Evolutionary conservation across 2,797 vertebrate species (phyloP).

Genomic region (Enteromius radiatus): DNA sequence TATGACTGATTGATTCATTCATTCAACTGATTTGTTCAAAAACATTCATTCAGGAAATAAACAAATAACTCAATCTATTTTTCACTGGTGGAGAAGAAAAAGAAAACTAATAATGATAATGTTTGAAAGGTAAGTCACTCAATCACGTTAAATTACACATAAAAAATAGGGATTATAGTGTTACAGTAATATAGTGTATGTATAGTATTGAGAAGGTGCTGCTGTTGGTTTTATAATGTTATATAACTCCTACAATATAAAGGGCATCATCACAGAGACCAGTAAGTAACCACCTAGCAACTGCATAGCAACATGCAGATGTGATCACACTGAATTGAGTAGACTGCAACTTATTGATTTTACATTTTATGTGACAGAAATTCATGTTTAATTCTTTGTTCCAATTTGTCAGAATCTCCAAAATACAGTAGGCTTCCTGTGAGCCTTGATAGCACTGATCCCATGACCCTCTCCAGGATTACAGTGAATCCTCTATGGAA

Average conservation of each 20-base stretch:
- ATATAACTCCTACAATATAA: no score
- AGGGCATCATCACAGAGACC: background rate
- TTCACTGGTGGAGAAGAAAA: background rate
- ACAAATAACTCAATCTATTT: background rate
- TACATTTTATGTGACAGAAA: background rate
- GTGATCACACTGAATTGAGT: background rate
- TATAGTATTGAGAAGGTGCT: background rate
- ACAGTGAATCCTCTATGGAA: slow-evolving; percentile 29
- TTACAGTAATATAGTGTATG: no score
- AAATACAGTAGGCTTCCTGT: background rate
- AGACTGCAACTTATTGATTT: background rate
- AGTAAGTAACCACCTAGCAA: background rate
- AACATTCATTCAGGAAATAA: background rate
- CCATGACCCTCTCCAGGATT: slow-evolving; percentile 7
- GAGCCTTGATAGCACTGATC: background rate
- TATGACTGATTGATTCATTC: background rate
- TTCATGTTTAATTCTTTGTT: background rate
- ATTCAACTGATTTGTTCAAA: slow-evolving; percentile 2
- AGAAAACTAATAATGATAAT: background rate
- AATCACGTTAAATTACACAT: background rate
- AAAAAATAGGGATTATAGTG: no score
- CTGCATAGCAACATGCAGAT: background rate
- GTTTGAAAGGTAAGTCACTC: background rate
- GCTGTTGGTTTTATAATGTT: background rate
- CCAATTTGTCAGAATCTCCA: slow-evolving; percentile 10